These are phyloP conservation scores for Ornithorhynchus anatinus DNA, from an alignment of 2,113 vertebrate genomes.

Conservation along the genomic window DNA sequence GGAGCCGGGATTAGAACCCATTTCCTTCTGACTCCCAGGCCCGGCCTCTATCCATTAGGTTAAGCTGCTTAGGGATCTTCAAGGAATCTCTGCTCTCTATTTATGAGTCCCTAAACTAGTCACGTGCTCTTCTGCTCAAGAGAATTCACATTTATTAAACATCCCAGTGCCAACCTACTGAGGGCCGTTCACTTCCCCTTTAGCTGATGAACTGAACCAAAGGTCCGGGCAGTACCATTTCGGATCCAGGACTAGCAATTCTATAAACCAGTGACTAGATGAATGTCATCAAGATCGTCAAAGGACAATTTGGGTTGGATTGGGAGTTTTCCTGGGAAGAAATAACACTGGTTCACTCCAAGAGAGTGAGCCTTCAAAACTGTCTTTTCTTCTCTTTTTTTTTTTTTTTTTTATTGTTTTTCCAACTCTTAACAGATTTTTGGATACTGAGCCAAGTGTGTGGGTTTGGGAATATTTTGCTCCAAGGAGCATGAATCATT, in stretches of 20 bases:
- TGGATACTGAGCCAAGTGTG: neutral
- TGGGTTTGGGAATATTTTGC: neutral
- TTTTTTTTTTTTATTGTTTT: neutral
- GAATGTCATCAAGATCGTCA: neutral
- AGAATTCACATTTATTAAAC: too few species aligned
- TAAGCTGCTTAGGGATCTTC: too few species aligned
- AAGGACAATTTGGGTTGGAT: neutral
- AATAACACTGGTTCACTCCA: neutral
- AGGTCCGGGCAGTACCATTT: too few species aligned
- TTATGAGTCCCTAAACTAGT: too few species aligned
- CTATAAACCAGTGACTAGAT: neutral
- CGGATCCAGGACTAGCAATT: neutral
- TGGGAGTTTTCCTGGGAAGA: neutral
- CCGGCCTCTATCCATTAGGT: too few species aligned
- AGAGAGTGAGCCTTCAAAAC: neutral
- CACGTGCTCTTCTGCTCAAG: too few species aligned
- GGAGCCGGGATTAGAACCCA: too few species aligned
- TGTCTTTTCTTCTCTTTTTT: neutral
- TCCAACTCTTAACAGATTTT: neutral
- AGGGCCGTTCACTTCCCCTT: too few species aligned
- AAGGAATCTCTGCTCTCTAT: too few species aligned
- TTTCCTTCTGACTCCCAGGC: too few species aligned
- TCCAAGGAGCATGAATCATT: neutral
- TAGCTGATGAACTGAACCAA: too few species aligned
- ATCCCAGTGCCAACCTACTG: too few species aligned